These are phyloP conservation scores for Drosophila melanosoma DNA, from an alignment of 2,888 invertebrate genomes.

Conservation along the genomic window DNA sequence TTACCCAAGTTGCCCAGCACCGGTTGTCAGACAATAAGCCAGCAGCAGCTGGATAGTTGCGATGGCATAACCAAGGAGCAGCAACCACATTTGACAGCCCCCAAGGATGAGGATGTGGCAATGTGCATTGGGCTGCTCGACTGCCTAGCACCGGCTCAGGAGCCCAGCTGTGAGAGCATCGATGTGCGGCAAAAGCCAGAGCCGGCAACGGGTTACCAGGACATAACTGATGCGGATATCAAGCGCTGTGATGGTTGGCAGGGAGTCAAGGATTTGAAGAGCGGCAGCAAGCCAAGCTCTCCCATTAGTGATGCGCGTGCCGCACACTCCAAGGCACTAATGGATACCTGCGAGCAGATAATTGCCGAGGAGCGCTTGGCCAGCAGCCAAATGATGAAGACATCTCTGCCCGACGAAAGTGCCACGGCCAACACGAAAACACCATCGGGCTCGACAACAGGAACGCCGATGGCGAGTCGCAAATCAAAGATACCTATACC, in stretches of 20 bases:
- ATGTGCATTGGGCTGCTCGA: constrained; percentile 69
- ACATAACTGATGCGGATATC: constrained; percentile 65
- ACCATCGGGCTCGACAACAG: constrained; percentile 43
- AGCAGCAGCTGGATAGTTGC: constrained; percentile 67
- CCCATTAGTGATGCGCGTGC: constrained; percentile 74
- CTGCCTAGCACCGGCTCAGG: constrained; percentile 67
- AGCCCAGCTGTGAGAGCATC: constrained; percentile 66
- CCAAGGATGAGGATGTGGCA: constrained; percentile 65
- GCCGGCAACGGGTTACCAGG: constrained; percentile 69
- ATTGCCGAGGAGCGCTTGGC: constrained; percentile 81
- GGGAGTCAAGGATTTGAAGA: constrained; percentile 9
- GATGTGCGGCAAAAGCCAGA: constrained; percentile 60
- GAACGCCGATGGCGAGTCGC: constrained; percentile 65
- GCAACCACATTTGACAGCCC: constrained; percentile 7
- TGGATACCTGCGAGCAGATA: constrained; percentile 81
- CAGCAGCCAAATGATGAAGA: constrained; percentile 71
- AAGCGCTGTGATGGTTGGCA: constrained; percentile 55
- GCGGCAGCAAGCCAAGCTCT: constrained; percentile 56
- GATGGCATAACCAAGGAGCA: constrained; percentile 51
- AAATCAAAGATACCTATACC: constrained; percentile 80
- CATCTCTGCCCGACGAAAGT: constrained; percentile 57
- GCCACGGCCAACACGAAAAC: constrained; percentile 1
- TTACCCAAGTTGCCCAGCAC: constrained; percentile 68
- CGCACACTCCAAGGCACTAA: constrained; percentile 79
- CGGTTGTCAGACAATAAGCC: constrained; percentile 65